Evolutionary conservation across 2,888 invertebrate species (phyloP).

Genomic region (Dicyrtomina minuta): DNA sequence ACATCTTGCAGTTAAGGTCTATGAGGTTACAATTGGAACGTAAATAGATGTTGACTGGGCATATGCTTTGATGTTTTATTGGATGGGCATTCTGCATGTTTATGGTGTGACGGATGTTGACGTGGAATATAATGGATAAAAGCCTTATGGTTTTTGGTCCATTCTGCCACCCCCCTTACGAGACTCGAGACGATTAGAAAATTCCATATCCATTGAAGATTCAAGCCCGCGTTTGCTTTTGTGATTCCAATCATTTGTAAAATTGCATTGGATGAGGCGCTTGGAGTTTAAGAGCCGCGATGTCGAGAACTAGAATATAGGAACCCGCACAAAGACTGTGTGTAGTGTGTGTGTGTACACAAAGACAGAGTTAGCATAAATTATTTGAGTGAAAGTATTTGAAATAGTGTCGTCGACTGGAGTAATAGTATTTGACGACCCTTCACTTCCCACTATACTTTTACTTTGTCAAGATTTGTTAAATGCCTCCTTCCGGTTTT

Average conservation of each 20-base stretch:
- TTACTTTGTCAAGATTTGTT: slow-evolving; percentile 7
- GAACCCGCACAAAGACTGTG: neutral
- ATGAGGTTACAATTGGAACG: too few species aligned
- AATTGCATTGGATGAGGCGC: too few species aligned
- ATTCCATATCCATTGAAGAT: neutral
- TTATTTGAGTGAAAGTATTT: neutral
- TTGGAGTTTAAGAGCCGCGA: too few species aligned
- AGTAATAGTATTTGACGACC: too few species aligned
- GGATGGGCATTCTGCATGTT: too few species aligned
- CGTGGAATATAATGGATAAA: neutral
- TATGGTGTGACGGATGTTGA: neutral
- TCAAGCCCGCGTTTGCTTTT: neutral
- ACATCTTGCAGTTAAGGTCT: too few species aligned
- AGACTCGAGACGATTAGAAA: neutral
- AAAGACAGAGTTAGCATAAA: neutral
- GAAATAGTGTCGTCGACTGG: neutral
- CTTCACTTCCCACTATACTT: slow-evolving; percentile 1
- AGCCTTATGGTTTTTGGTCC: neutral
- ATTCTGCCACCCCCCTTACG: neutral
- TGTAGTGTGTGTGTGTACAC: too few species aligned
- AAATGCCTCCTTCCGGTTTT: slow-evolving; percentile 13
- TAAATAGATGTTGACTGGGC: too few species aligned
- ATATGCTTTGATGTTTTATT: too few species aligned
- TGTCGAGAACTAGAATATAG: too few species aligned
- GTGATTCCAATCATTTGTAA: neutral